Evolutionary conservation across 2,113 vertebrate species (phyloP), one percentile per base, ranked within the genome.

Genomic region (Montifringilla adamsi): DNA sequence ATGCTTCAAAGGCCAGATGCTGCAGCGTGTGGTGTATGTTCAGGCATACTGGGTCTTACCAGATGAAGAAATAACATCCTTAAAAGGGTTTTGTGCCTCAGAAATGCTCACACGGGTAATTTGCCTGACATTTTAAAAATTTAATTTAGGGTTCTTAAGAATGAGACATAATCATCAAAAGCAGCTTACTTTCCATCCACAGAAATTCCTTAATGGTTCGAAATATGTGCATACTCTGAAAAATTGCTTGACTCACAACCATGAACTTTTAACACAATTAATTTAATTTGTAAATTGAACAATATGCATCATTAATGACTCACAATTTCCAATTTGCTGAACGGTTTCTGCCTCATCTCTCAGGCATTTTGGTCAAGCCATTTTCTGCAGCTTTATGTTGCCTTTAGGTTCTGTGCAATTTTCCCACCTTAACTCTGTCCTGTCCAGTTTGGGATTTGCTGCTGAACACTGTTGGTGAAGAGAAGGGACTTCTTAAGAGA

Each of bases 291-390:
- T 76, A 93, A 92, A 94, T 95, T 90, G 90, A 95, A 94, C 94
- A 96, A 96, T 96, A 90, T 95, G 95, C 78, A 95, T 95, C 96
- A 90, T 95, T 97, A 95, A 95, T 95, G 93, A 95, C 86, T 94
- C 86, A 84, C 68, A 75, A 60, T 93, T 94, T 94, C 76, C 88
- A 72, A 86, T 96, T 90, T 95, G 23, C 88, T 75, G 76, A 88
- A 79, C 3, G 1, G 62, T 84, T 95, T 95, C 94, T 84, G 62
- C 88, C 76, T 90, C 44, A 31, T 60, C 69, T 79, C 88, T 92
- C 80, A 64, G 66, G 63, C 88, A 63, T 86, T 93, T 92, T 0
- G 3, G 76, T 56, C 90, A 82, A 93, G 62, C 60, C 73, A 21
- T 75, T 93, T 95, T 72, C 79, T 78, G 56, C 60, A 72, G 73